A percentile compares a stretch with the other conserved stretches of the same genome.
Evolutionary conservation across 1,140 invertebrate genomes (phyloP).

Genomic region (Eurytemora carolleeae): DNA sequence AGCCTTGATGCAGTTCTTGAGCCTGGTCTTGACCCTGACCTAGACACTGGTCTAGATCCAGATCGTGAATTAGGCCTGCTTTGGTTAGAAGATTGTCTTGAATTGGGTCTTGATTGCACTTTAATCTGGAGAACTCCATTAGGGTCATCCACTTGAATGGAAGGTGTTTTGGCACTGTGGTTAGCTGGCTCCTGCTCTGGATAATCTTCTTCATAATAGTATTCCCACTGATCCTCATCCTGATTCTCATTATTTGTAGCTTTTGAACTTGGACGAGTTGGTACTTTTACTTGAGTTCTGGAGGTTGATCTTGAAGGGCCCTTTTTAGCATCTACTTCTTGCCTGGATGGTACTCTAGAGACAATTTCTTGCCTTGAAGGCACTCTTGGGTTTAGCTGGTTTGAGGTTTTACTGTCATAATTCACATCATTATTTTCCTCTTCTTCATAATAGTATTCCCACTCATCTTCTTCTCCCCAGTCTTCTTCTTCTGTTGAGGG

Average conservation of each 20-base stretch:
- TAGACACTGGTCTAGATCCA: background rate
- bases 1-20: background rate
- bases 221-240: background rate
- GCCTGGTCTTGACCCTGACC: background rate
- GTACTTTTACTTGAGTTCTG: background rate
- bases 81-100: background rate
- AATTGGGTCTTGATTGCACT: background rate
- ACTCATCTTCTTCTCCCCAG: background rate
- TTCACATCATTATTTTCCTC: background rate
- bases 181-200: background rate
- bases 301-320: background rate
- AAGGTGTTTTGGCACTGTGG: too few species aligned
- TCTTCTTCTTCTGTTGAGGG: background rate
- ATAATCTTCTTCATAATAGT: background rate
- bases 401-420: too few species aligned
- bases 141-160: too few species aligned
- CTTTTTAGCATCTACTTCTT: background rate
- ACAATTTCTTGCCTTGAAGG: background rate
- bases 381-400: background rate
- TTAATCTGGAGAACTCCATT: too few species aligned
- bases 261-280: background rate
- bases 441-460: background rate
- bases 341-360: background rate
- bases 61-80: too few species aligned
- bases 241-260: background rate